A percentile compares a stretch with the other conserved stretches of the same genome.
These are phyloP conservation scores for Rhyzopertha dominica DNA, from an alignment of 1,140 invertebrate genomes.

Conservation along the genomic window DNA sequence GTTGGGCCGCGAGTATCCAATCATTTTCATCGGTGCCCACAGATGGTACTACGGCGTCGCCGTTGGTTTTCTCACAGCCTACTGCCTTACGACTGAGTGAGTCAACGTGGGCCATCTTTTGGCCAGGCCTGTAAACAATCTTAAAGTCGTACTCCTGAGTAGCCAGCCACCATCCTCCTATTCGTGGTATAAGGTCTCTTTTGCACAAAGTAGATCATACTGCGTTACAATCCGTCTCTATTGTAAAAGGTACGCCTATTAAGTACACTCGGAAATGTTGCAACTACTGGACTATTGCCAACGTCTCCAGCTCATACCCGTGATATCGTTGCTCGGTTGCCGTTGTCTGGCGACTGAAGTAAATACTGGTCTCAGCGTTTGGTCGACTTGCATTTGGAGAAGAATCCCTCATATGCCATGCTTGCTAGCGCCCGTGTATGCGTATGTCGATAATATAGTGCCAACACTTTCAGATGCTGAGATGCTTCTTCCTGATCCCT, in stretches of 20 bases:
- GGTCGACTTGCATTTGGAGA: constrained; percentile 30
- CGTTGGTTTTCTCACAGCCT: not conserved
- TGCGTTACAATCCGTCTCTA: constrained; percentile 33
- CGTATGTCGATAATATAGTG: no score
- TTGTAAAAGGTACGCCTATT: constrained; percentile 18
- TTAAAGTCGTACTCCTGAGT: constrained; percentile 34
- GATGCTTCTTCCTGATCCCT: constrained; percentile 21
- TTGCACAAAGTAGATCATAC: constrained; percentile 22
- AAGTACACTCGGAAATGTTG: constrained; percentile 28
- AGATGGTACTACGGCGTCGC: not conserved
- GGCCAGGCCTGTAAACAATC: constrained; percentile 32
- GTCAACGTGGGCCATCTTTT: constrained; percentile 35
- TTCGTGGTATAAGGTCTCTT: constrained; percentile 29
- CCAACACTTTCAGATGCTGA: no score
- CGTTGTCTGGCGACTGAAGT: constrained; percentile 31
- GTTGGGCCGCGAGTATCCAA: constrained; percentile 20
- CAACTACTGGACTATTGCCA: constrained; percentile 20
- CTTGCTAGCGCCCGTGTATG: constrained; percentile 39
- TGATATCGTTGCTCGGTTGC: constrained; percentile 23
- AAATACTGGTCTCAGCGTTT: constrained; percentile 16
- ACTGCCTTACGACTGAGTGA: constrained; percentile 33
- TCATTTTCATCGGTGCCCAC: constrained; percentile 12
- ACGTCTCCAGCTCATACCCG: constrained; percentile 41
- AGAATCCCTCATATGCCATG: constrained; percentile 34
- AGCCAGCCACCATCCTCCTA: constrained; percentile 35